Base-by-base conservation (phyloP, 2,797 vertebrate genomes). In the Yasuhikotakia modesta region DNA sequence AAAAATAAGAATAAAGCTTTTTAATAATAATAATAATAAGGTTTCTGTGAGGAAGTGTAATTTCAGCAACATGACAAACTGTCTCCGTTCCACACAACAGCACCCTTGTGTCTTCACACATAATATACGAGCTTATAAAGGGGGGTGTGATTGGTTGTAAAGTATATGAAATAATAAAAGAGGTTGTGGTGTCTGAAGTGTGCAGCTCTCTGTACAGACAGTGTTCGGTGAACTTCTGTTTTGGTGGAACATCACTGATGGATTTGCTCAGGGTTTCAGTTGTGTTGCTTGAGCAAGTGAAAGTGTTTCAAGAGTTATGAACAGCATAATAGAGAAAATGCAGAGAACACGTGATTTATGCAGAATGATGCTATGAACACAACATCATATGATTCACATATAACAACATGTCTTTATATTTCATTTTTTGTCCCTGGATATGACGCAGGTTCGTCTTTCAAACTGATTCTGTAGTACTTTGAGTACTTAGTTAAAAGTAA, bases 301-400 rank as follows among this genome's bases (percentile, higher is more conserved):
- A 48, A 35, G 14, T 13, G 64, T 32, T 8, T 2, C 32, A 46
- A 46, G 14, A 46, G 16, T 21, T 76, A 35, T 48, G 24, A 32
- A 68, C 14, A n/a, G n/a, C 64, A 68, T 3, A 0, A 22, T 5
- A 21, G 5, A 43, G 1, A 43, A 43, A 43, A 43, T 1, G 2
- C 10, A 10, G 39, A 43, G 39, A 43, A 10, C 10, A 10, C 10
- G 8, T 32, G 27, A 27, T 4, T 4, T 22, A 32, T 68, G 13
- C 13, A 76, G 27, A 57, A 58, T 68, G 24, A 17, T 60, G 45
- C 14, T 66, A 27, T 76, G n/a, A 48, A n/a, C 48, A 22, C 52
- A 76, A 21, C n/a, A 68, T 60, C 27, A 70, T 43, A 43, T 77
- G 43, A 77, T 61, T 61, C 27, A 50, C 24, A 61, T 24, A 50